phyloP scores from a whole-genome alignment of 2,797 vertebrate genomes.

The Chromobotia macracanthus region DNA sequence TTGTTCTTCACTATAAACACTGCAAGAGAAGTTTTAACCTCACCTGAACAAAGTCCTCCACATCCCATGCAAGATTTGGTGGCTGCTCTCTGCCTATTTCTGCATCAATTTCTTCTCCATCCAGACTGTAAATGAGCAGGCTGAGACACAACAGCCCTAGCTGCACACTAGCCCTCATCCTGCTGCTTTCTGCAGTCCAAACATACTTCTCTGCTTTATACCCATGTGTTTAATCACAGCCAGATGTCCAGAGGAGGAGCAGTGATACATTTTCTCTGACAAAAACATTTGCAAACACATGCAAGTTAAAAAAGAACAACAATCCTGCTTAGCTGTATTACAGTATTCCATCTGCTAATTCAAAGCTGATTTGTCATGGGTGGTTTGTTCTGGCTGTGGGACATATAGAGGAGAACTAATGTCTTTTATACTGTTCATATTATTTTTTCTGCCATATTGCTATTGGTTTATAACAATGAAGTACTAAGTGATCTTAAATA shows the following conservation, averaged over 20 bases:
- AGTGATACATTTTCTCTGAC: background rate
- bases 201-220: slow-evolving; percentile 54
- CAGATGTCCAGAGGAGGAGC: slow-evolving; percentile 40
- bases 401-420: background rate
- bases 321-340: background rate
- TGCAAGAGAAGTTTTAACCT: background rate
- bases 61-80: accelerated
- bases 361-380: background rate
- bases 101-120: slow-evolving; percentile 35
- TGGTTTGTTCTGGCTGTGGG: background rate
- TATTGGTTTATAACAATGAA: slow-evolving; percentile 12
- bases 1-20: background rate
- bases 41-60: slow-evolving; percentile 4
- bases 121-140: slow-evolving; percentile 48
- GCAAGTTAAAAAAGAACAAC: background rate
- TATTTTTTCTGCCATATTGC: slow-evolving; percentile 1
- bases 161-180: slow-evolving; percentile 59
- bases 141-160: slow-evolving; percentile 56
- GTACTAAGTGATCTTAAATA: background rate
- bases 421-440: background rate
- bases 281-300: slow-evolving; percentile 26
- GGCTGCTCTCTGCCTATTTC: accelerated
- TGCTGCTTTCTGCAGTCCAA: slow-evolving; percentile 35
- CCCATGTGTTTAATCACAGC: slow-evolving; percentile 18
- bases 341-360: background rate